Evolutionary conservation across 2,797 vertebrate genomes (phyloP), one percentile per base, ranked within the genome.

Genomic region (Myotis pilosus): DNA sequence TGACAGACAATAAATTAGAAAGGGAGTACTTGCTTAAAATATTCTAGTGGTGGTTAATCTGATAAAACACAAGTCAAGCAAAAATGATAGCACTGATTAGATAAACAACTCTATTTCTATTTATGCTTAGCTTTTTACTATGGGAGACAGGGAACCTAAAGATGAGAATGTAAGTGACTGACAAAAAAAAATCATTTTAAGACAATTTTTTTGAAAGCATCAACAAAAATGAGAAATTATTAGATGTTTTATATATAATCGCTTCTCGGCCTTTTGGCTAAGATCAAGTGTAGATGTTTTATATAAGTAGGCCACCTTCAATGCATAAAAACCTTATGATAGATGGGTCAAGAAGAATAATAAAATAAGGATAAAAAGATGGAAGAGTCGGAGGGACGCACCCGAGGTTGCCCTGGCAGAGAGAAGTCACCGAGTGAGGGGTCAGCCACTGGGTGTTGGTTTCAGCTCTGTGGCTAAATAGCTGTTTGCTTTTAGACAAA

Each of bases 91-190:
- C 20, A 71, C 6, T 71, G 41, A 80, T 22, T 13, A 83, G 38
- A 71, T 60, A 92, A 69, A 78, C 2, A 85, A 69, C 30, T 84
- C 5, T 33, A 64, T 94, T 88, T 93, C 57, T 64, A 49, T 12
- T 79, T 75, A 80, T 64, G 80, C 10, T 89, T 93, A 75, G 62
- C 89, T 89, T 89, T 83, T 84, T 13, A 87, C 47, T n/a, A 10
- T 64, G 7, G 23, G 10, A 66, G 15, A 62, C 10, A 51, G 25
- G 36, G 23, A 86, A 79, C 8, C 41, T 78, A 55, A 93, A 78
- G 36, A 49, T 71, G 51, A 83, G 72, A 80, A 44, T 91, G 33
- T 28, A 68, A 22, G 12, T 36, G 71, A 25, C 38, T n/a, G 25
- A 10, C 55, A 82, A 71, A 28, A 76, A 82, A 23, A n/a, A n/a